Percentiles rank a stretch among this genome's conserved stretches.
Conservation (phyloP, 1,140 invertebrate genomes). For the Campodea augens region DNA sequence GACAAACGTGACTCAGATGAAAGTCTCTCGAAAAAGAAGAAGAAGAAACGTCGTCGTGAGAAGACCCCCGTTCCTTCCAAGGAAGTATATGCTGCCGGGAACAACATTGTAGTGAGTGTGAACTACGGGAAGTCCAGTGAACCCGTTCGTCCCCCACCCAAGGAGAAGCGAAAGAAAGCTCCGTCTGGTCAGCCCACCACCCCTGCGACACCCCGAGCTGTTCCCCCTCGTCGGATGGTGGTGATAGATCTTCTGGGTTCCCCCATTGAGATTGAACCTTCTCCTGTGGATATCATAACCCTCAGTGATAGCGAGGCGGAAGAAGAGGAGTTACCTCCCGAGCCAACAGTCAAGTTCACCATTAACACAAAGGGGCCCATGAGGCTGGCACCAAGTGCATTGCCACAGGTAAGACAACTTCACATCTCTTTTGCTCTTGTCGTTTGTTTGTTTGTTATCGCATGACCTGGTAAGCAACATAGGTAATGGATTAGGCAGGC, state of each 20-base stretch:
- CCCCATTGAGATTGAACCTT: too few species aligned
- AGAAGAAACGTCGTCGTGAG: constrained; percentile 30
- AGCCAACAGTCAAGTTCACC: constrained; percentile 29
- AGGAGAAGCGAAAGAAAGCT: constrained; percentile 12
- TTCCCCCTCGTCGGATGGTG: too few species aligned
- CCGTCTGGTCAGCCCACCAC: too few species aligned
- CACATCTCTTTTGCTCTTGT: too few species aligned
- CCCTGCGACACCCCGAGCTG: too few species aligned
- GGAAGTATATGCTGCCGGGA: constrained; percentile 76
- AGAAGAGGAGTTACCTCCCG: constrained; percentile 42
- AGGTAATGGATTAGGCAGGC: too few species aligned
- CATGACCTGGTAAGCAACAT: too few species aligned
- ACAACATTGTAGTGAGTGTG: constrained; percentile 77
- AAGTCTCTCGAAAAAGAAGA: constrained; percentile 19
- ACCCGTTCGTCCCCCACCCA: constrained; percentile 11
- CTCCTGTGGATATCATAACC: constrained; percentile 28
- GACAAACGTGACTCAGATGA: constrained; percentile 23
- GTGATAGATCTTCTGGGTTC: too few species aligned
- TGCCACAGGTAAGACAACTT: neutral
- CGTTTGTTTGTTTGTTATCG: too few species aligned
- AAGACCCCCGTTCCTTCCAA: constrained; percentile 47
- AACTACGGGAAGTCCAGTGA: constrained; percentile 40
- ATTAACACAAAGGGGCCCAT: neutral
- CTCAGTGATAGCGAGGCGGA: constrained; percentile 21
- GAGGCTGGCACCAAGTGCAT: neutral